Base-by-base conservation (phyloP, 2,797 vertebrate genomes). In the Catharus ustulatus region DNA sequence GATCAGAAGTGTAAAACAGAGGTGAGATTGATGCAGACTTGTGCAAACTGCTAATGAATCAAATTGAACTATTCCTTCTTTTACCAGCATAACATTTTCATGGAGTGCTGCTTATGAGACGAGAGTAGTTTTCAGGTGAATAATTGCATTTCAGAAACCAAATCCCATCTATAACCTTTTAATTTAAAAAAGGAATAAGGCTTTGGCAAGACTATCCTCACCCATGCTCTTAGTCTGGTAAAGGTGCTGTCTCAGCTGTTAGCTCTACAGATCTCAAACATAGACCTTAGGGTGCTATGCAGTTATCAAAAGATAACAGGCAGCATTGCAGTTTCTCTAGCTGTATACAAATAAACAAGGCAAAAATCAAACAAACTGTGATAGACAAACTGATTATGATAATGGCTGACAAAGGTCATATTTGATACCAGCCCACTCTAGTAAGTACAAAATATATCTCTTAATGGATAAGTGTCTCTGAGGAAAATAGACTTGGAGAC, bases 381-480 rank as follows among this genome's bases (percentile, higher is more conserved):
- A 79, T 76, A 76, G 6, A 58, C 45, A 84, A 94, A 63, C 42
- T 91, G 77, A 74, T 91, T 86, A 88, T 51, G 42, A 62, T 72
- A 75, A 91, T 85, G 59, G 51, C 17, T 88, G 59, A 24, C 77
- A 94, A 94, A 94, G 74, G 59, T 94, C 85, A 32, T 71, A 73
- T 88, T 92, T 88, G 52, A 90, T 51, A 79, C 4, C 38, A 84
- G 49, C 24, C 51, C 83, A 29, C 42, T 82, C 30, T 17, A 43
- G 22, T 55, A 66, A 68, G n/a, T 75, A 68, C n/a, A 72, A 91
- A 75, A 81, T 40, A 34, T 18, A 57, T 59, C 49, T 83, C 34
- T 87, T 74, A 91, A 88, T 61, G 38, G 48, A 71, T 32, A 69
- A 21, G 19, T 36, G 27, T 46, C 57, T 81, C 67, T 72, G 78